Evolutionary conservation across 2,888 invertebrate species (phyloP).

Genomic region (Petrophora chlorosata): DNA sequence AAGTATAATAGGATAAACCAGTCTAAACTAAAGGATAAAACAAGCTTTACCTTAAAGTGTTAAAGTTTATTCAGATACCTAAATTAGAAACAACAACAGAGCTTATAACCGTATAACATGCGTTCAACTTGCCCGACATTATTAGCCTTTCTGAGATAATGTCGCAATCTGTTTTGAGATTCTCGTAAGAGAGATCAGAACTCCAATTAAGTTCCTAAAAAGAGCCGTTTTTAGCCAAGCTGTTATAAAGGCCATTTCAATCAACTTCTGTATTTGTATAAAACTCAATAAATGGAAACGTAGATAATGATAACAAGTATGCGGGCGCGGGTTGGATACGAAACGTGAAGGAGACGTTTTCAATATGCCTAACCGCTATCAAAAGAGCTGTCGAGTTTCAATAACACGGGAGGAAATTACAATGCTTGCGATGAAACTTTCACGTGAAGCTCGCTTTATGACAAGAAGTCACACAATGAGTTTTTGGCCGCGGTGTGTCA

Average conservation of each 20-base stretch:
- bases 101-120: neutral
- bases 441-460: conserved; percentile 62
- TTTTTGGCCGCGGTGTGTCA: conserved; percentile 70
- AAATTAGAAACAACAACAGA: neutral
- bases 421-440: conserved; percentile 58
- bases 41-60: conserved; percentile 2
- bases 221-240: conserved; percentile 11
- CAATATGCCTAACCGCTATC: conserved; percentile 48
- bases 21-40: neutral
- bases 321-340: conserved; percentile 25
- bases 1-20: neutral
- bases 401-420: conserved; percentile 65
- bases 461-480: conserved; percentile 75
- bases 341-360: conserved; percentile 47
- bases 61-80: neutral
- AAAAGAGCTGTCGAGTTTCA: conserved; percentile 57
- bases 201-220: conserved; percentile 16
- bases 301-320: conserved; percentile 32
- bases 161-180: conserved; percentile 1
- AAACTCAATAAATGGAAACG: conserved; percentile 36
- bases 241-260: conserved; percentile 31
- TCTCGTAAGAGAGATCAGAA: conserved; percentile 1
- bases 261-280: conserved; percentile 34
- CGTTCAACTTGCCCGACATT: neutral
- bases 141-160: neutral